Conservation (phyloP, 2,113 vertebrate genomes). For the Ramphastos sulfuratus region DNA sequence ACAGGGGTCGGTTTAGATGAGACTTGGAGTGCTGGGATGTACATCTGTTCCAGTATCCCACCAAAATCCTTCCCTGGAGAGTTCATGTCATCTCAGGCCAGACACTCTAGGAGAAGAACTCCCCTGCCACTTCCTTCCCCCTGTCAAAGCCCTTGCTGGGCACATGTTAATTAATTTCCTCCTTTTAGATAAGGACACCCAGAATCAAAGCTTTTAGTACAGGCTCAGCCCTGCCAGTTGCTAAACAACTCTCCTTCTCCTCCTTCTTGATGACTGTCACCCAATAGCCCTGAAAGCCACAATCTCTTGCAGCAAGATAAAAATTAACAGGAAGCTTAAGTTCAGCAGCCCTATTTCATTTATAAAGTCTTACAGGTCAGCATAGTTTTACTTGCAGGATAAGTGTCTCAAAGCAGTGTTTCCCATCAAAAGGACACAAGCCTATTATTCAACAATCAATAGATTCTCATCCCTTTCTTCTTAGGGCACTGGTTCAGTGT, state of each 20-base stretch:
- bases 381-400: neutral
- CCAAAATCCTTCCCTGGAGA: neutral
- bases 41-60: neutral
- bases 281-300: accelerated
- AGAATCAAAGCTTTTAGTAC: neutral
- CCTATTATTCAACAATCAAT: neutral
- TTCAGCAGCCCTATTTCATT: neutral
- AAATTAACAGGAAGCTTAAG: neutral
- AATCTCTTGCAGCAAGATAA: neutral
- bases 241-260: neutral
- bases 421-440: neutral
- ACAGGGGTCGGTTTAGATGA: neutral
- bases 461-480: neutral
- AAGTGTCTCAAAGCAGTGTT: neutral
- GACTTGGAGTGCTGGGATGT: accelerated
- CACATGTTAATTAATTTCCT: neutral
- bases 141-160: neutral
- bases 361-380: neutral
- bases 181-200: neutral
- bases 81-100: neutral
- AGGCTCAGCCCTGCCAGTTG: neutral
- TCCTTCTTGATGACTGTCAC: neutral
- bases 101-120: neutral
- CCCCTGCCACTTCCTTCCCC: neutral
- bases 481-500: neutral